These are phyloP conservation scores for Drosophila barbarae DNA, from an alignment of 2,888 invertebrate species.

Conservation along the genomic window DNA sequence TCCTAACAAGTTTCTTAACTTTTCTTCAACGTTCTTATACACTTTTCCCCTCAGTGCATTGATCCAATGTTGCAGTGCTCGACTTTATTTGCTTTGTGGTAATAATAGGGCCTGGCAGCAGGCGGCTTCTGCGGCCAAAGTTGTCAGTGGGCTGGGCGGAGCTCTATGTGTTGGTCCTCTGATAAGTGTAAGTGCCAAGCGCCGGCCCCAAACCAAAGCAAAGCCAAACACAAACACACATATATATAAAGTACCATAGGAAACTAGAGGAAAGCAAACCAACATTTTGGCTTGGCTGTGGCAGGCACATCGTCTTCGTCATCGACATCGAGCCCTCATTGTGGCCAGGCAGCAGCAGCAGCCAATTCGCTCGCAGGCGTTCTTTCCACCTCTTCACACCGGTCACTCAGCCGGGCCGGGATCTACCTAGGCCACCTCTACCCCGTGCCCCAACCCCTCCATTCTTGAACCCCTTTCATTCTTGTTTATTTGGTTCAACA, in stretches of 20 bases:
- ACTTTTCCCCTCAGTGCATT: conserved; percentile 22
- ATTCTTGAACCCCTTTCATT: conserved; percentile 26
- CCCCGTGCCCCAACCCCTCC: conserved; percentile 17
- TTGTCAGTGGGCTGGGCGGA: conserved; percentile 49
- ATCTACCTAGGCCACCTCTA: conserved; percentile 20
- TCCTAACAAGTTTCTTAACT: too few relatives aligned
- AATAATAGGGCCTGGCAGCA: conserved; percentile 70
- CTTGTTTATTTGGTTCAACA: conserved; percentile 61
- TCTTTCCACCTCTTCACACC: conserved; percentile 22
- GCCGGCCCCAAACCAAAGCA: conserved; percentile 50
- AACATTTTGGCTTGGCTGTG: conserved; percentile 46
- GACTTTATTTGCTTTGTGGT: conserved; percentile 69
- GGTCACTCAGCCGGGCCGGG: conserved; percentile 31
- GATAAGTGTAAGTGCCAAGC: conserved; percentile 64
- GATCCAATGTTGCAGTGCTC: conserved; percentile 57
- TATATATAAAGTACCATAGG: background rate
- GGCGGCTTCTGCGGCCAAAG: conserved; percentile 57
- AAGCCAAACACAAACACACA: conserved; percentile 13
- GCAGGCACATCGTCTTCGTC: conserved; percentile 28
- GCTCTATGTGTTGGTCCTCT: conserved; percentile 45
- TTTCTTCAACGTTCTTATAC: background rate
- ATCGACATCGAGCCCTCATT: conserved; percentile 35
- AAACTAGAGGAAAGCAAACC: conserved; percentile 15
- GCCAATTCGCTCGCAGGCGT: conserved; percentile 62
- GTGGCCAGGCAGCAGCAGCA: conserved; percentile 29